phyloP scores from a whole-genome alignment of 1,140 invertebrate genomes.

The Brachionus asplanchnoidis region DNA sequence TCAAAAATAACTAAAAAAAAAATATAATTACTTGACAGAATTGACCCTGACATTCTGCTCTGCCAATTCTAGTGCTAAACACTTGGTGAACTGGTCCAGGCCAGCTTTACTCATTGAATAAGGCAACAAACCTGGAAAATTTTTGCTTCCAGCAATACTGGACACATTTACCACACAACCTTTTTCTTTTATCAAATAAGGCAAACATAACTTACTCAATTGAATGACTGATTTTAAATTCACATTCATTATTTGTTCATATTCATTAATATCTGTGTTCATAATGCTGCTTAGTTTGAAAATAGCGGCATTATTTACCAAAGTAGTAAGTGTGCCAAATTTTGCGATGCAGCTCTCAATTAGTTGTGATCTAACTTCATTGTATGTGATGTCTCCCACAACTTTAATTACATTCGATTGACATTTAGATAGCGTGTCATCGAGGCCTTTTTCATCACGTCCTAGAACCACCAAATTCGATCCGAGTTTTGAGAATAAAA shows the following conservation, averaged over 20 bases:
- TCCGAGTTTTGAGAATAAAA: conserved; percentile 68
- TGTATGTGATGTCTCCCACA: conserved; percentile 66
- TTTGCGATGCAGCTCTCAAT: conserved; percentile 61
- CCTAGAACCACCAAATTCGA: conserved; percentile 69
- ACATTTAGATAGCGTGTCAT: conserved; percentile 65
- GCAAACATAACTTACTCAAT: conserved; percentile 44
- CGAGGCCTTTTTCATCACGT: conserved; percentile 66
- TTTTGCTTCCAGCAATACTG: conserved; percentile 12
- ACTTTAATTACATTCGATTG: conserved; percentile 45
- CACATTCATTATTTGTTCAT: conserved; percentile 73
- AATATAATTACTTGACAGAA: conserved; percentile 54
- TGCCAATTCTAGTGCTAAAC: conserved; percentile 63
- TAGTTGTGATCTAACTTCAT: conserved; percentile 70
- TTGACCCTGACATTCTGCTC: conserved; percentile 75
- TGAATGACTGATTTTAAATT: conserved; percentile 65
- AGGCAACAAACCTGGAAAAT: conserved; percentile 60
- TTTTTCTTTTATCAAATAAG: conserved; percentile 45
- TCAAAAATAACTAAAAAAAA: not conserved
- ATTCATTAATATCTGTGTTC: conserved; percentile 73
- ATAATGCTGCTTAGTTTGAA: conserved; percentile 75
- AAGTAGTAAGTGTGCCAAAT: not conserved
- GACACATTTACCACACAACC: conserved; percentile 45
- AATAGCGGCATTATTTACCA: conserved; percentile 80
- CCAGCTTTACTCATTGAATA: conserved; percentile 84
- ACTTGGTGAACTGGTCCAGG: conserved; percentile 81